Conservation (phyloP, 2,113 vertebrate species). For the Acrocephalus kingi region DNA sequence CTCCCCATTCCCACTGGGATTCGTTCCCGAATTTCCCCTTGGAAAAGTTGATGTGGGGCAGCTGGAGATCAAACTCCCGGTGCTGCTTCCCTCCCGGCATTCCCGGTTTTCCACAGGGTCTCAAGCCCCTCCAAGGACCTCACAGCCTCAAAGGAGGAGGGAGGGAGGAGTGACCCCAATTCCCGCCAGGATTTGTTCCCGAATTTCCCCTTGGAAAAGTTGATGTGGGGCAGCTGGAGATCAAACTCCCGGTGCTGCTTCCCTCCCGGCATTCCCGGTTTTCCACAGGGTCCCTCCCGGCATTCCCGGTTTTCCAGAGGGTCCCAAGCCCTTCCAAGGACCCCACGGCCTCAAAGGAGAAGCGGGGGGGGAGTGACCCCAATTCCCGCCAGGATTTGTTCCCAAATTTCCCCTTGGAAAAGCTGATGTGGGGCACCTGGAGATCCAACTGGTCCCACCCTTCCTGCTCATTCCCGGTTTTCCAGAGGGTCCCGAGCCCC, state of each 20-base stretch:
- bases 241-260: not conserved
- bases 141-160: not conserved
- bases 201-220: not conserved
- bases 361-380: not conserved
- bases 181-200: not conserved
- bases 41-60: not conserved
- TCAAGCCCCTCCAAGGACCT: not conserved
- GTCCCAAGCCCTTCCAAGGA: not conserved
- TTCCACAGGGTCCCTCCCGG: no score
- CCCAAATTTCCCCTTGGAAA: not conserved
- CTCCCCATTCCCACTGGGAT: not conserved
- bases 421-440: not conserved
- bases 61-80: not conserved
- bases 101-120: not conserved
- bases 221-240: not conserved
- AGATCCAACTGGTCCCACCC: accelerated
- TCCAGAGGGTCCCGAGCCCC: not conserved
- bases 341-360: not conserved
- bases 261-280: no score
- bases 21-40: not conserved
- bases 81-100: not conserved
- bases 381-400: not conserved
- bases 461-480: accelerated
- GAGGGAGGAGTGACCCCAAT: not conserved
- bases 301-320: not conserved